These are phyloP conservation scores for Drosophila funebris DNA, from an alignment of 1,140 invertebrate species.

Conservation along the genomic window DNA sequence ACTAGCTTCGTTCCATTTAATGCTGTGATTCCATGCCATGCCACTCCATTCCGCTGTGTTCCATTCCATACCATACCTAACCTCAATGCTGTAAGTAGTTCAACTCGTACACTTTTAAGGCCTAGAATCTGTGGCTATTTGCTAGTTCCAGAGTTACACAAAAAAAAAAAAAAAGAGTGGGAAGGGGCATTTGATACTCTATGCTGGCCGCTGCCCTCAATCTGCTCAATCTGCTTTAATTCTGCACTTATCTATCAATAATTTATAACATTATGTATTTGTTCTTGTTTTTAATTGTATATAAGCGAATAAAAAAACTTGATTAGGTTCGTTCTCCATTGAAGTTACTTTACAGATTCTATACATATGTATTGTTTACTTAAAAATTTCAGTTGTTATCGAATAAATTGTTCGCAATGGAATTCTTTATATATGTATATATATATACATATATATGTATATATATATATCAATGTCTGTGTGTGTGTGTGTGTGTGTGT, in stretches of 20 bases:
- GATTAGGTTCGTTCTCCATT: constrained; percentile 68
- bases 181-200: constrained; percentile 5
- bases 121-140: constrained; percentile 7
- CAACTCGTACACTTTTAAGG: constrained; percentile 4
- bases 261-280: constrained; percentile 49
- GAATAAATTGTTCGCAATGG: constrained; percentile 11
- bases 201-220: background rate
- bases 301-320: constrained; percentile 79
- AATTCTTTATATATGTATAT: background rate
- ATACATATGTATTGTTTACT: constrained; percentile 60
- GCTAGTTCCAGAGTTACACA: background rate
- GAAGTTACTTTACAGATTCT: constrained; percentile 65
- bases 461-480: too few species aligned
- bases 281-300: constrained; percentile 46
- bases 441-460: background rate
- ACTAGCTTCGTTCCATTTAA: constrained; percentile 27
- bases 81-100: constrained; percentile 6
- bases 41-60: background rate
- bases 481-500: constrained; percentile 9
- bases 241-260: constrained; percentile 16
- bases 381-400: constrained; percentile 29
- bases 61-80: constrained; percentile 10
- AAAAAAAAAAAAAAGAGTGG: constrained; percentile 1
- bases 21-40: constrained; percentile 9
- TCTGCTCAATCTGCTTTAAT: background rate